Base-by-base conservation (phyloP, 1,140 invertebrate species). In the Drosophila kikkawai region DNA sequence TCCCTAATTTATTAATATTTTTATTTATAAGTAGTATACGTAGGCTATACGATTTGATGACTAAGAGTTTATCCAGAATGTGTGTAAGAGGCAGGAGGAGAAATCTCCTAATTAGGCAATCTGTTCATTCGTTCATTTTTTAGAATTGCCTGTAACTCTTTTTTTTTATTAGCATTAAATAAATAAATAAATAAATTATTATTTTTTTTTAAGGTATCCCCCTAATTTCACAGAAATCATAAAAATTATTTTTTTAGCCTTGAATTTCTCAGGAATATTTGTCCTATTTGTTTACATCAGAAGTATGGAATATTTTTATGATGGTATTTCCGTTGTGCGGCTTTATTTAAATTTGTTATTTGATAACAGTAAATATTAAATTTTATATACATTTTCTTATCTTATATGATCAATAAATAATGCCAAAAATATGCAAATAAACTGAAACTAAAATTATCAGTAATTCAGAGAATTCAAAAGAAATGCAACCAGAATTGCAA, bases 331-430 rank as follows among this genome's bases (percentile, higher is more conserved):
- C 29, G 29, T 34, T 19, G 15, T 34, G 50, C 12, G n/a, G 15
- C 48, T 17, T 29, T 50, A 50, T 50, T 50, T 50, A n/a, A 50
- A 50, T 50, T 50, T 50, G 15, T 29, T 50, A 50, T 50, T 50
- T 50, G 48, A 29, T 50, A n/a, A 29, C 5, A 32, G 5, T n/a
- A 50, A 32, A 50, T n/a, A 50, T 50, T 37, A 19, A 4, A 19
- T 53, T 53, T 13, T 2, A 13, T 17, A 6, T 19, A 29, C 2
- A 36, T 7, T 13, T 36, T 34, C 3, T 36, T 36, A 19, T 53
- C 11, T 53, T 36, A 36, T 53, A 36, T 13, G 50, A 53, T 53
- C 12, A 53, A 36, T 34, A 34, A 51, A 51, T 34, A 51, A 51
- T 7, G 6, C 6, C n/a, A 53, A 53, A 36, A 12, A 34, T 34